These are phyloP conservation scores for Drosophila cracens DNA, from an alignment of 2,888 invertebrate genomes.

Conservation along the genomic window DNA sequence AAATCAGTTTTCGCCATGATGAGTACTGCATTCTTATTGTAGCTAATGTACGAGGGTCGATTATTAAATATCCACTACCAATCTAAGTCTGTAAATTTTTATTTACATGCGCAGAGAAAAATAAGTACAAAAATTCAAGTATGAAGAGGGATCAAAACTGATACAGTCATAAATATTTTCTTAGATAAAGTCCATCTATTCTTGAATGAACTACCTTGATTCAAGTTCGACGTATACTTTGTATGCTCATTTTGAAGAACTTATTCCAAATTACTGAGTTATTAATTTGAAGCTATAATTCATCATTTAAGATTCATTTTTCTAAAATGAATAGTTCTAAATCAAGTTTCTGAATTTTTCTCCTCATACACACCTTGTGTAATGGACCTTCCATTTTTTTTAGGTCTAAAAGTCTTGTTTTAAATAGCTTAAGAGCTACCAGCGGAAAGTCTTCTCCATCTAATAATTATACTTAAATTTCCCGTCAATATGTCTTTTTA, in stretches of 20 bases:
- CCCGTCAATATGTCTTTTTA: neutral
- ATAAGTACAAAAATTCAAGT: neutral
- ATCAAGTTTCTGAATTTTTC: neutral
- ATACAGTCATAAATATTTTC: neutral
- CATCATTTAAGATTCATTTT: neutral
- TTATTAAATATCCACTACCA: neutral
- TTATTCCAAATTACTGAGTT: neutral
- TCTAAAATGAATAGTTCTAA: neutral
- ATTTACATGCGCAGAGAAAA: neutral
- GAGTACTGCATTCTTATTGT: slow-evolving; percentile 5
- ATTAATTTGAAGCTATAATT: neutral
- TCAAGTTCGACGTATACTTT: neutral
- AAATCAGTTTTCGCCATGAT: slow-evolving; percentile 10
- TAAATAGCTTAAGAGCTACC: neutral
- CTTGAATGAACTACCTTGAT: neutral
- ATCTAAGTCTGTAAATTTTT: neutral
- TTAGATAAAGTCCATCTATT: neutral
- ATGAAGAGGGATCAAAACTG: neutral
- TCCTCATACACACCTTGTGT: neutral
- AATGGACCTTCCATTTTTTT: neutral
- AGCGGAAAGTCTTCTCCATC: neutral
- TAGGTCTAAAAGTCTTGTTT: neutral
- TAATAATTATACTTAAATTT: neutral
- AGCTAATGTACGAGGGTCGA: slow-evolving; percentile 16
- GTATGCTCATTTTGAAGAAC: neutral